Evolutionary conservation across 1,140 invertebrate genomes (phyloP).

Genomic region (Bathynomus jamesi): DNA sequence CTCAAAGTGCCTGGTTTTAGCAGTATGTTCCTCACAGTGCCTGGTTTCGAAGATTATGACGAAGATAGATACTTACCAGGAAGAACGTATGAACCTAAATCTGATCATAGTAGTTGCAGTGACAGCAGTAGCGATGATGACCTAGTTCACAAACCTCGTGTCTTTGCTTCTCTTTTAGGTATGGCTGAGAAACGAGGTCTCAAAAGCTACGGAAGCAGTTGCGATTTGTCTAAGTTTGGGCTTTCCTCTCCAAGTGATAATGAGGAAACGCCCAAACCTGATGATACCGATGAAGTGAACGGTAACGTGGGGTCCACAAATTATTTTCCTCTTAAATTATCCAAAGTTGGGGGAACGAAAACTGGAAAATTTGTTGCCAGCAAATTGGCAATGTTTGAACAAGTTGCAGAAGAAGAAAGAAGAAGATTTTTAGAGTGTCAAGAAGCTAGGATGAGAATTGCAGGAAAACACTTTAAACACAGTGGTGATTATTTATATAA

Average conservation of each 20-base stretch:
- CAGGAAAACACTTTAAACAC: conserved; percentile 9
- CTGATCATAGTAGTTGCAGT: conserved; percentile 8
- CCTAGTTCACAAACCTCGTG: conserved; percentile 22
- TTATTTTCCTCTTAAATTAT: conserved; percentile 6
- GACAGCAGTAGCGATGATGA: conserved; percentile 30
- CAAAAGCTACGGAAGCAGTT: conserved; percentile 31
- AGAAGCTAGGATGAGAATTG: conserved; percentile 19
- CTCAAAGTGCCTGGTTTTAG: conserved; percentile 30
- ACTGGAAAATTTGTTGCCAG: conserved; percentile 24
- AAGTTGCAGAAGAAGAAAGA: conserved; percentile 29
- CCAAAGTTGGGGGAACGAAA: conserved; percentile 16
- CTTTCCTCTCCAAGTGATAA: conserved; percentile 10
- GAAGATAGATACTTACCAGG: conserved; percentile 25
- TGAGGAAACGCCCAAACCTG: not conserved
- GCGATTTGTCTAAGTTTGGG: conserved; percentile 26
- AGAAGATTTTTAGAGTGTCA: conserved; percentile 23
- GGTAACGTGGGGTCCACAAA: conserved; percentile 12
- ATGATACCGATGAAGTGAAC: not conserved
- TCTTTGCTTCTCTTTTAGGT: conserved; percentile 23
- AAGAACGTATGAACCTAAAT: conserved; percentile 16
- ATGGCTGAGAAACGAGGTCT: conserved; percentile 19
- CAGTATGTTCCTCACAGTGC: conserved; percentile 33
- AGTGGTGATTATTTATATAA: not conserved
- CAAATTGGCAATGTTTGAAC: conserved; percentile 30
- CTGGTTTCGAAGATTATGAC: conserved; percentile 26